Evolutionary conservation across 2,888 invertebrate genomes (phyloP), one percentile per base, ranked within the genome.

Genomic region (Leuctra nigra): DNA sequence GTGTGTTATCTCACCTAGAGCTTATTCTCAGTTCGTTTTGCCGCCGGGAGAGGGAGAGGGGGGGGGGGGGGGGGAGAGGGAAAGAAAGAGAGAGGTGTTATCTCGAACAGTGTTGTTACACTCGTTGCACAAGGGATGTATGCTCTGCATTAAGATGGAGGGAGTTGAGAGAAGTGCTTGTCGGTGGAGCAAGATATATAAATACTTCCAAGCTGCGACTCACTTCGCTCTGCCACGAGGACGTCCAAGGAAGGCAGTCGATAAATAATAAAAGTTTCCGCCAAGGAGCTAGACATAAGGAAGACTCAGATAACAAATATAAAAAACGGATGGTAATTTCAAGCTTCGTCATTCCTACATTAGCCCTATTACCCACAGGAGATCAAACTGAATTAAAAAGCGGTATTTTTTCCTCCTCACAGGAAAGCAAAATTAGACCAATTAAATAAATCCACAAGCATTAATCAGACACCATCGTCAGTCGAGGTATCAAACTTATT

Each of bases 211-310:
- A 23, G 23, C 29, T 29, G 6, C 7, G 29, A 29, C 11, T 7
- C 7, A 29, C 7, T 11, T 29, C 11, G 6, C 6, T 29, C 11
- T 29, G 11, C 29, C 29, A 29, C 7, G 11, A 11, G 11, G 29
- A 6, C 20, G 23, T 44, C 23, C 23, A 20, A 9, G 44, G n/a
- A n/a, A n/a, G 39, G 20, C 23, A 18, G 23, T 9, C 44, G 44
- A 44, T 44, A 44, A 44, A 44, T 44, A 44, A 44, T 44, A 44
- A 6, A 23, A 44, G 44, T 44, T 44, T 23, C 11, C 23, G 13
- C 22, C 23, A 29, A 11, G 11, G 7, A 29, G 29, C 6, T 29
- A 29, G 29, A 29, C 29, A 29, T 29, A 29, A 7, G 29, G 29
- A 29, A 29, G 29, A 29, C 7, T 6, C 7, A 29, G 29, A 29